Conservation (phyloP, 2,888 invertebrate species). For the Oxycera nigricornis region DNA sequence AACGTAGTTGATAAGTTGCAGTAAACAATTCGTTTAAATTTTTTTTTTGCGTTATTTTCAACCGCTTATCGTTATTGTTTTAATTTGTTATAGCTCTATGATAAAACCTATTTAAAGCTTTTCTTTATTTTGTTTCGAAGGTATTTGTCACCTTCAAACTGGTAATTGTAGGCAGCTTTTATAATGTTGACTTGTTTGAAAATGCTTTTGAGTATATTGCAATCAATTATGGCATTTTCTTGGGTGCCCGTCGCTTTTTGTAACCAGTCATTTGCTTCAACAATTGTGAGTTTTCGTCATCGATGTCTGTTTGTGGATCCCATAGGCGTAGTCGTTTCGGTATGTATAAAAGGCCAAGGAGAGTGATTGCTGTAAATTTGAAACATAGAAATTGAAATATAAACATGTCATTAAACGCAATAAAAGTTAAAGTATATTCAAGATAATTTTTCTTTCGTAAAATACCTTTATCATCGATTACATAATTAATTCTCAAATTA, state of each 20-base stretch:
- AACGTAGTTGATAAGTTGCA: background rate
- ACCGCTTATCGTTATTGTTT: slow-evolving; percentile 3
- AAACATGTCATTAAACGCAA: background rate
- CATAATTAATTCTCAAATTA: too few relatives aligned
- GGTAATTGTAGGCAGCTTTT: slow-evolving; percentile 10
- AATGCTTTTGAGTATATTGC: background rate
- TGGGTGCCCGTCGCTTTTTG: slow-evolving; percentile 65
- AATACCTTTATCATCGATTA: too few relatives aligned
- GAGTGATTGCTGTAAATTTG: slow-evolving; percentile 68
- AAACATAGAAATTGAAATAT: background rate
- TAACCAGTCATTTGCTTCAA: slow-evolving; percentile 71
- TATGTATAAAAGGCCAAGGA: slow-evolving; percentile 72
- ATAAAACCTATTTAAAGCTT: slow-evolving; percentile 39
- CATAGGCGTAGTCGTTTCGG: slow-evolving; percentile 72
- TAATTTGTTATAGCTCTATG: slow-evolving; percentile 12
- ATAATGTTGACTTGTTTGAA: background rate
- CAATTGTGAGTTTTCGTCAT: slow-evolving; percentile 75
- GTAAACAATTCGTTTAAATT: background rate
- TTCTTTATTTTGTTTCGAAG: slow-evolving; percentile 26
- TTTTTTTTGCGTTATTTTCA: background rate
- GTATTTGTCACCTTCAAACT: slow-evolving; percentile 2
- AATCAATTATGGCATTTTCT: slow-evolving; percentile 47
- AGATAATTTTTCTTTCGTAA: too few relatives aligned
- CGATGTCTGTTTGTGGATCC: slow-evolving; percentile 68
- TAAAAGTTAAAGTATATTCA: background rate